Conservation (phyloP, 2,113 vertebrate genomes). For the Macroglossus sobrinus region DNA sequence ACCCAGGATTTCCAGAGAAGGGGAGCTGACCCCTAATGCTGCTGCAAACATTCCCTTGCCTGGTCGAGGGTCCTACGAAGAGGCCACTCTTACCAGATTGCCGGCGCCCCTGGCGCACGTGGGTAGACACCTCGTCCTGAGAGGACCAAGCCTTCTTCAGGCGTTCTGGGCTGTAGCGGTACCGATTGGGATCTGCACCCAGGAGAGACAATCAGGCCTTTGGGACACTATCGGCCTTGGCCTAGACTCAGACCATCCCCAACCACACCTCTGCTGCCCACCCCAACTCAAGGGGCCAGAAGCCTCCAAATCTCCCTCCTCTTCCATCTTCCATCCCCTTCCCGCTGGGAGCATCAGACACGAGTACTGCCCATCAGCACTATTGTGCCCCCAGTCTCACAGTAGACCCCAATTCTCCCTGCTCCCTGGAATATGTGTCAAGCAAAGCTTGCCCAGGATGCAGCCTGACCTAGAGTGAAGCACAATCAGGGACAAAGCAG, state of each 20-base stretch:
- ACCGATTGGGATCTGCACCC: slow-evolving; percentile 84
- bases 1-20: neutral
- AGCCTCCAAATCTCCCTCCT: neutral
- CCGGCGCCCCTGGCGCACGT: slow-evolving; percentile 83
- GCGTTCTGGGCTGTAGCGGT: slow-evolving; percentile 90
- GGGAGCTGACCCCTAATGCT: neutral
- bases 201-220: neutral
- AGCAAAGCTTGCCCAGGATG: rapidly evolving
- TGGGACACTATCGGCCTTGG: neutral
- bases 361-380: neutral
- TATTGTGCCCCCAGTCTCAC: neutral
- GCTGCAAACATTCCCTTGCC: neutral
- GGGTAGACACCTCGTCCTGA: slow-evolving; percentile 80
- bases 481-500: neutral
- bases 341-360: neutral
- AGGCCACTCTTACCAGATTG: slow-evolving; percentile 87
- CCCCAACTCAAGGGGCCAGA: neutral
- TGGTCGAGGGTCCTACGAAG: neutral
- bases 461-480: neutral
- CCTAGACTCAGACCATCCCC: neutral
- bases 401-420: neutral
- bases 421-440: neutral
- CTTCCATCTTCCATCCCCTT: neutral
- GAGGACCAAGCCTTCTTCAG: slow-evolving; percentile 88
- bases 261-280: neutral